Base-by-base conservation (phyloP, 2,797 vertebrate genomes). In the Eulemur albifrons region DNA sequence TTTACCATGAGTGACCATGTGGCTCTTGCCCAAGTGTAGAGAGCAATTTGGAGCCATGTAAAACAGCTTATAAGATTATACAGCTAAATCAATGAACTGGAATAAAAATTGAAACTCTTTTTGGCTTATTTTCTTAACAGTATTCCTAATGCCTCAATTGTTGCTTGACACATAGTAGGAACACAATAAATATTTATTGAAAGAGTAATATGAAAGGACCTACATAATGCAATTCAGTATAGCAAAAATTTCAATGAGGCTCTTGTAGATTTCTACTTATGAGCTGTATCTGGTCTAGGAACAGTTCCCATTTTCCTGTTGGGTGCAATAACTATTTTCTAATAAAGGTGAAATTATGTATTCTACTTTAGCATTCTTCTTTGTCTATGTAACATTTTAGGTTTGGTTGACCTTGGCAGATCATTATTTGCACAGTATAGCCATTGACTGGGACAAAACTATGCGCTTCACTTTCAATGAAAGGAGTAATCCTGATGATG, bases 391-490 rank as follows among this genome's bases (percentile, higher is more conserved):
- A 14, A 83, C 86, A 7, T 96, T 98, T 80, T 98, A 99, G 99
- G 99, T 99, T 85, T 99, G 99, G 99, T 97, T 99, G 86, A 99
- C 99, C 0, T 98, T 99, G 61, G 99, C 99, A 57, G 99, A 99
- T 98, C 99, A 99, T 93, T 99, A 99, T 97, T 99, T 99, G 69
- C 99, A 99, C 97, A 99, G 99, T 83, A 99, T 99, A 98, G 99
- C 99, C 73, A 99, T 99, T 48, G 99, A 99, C 97, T 99, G 99
- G 99, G 99, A 99, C 96, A 99, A 99, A 99, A 99, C 99, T 0
- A 99, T 99, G 98, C 99, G 99, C n/a, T 99, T 99, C 92, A 99
- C 99, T 9, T 99, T 99, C 95, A 99, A 99, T 91, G 99, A 99
- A 97, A 99, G 99, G 83, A 99, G 99, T 97, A 99, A 99, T 98